Evolutionary conservation across 2,113 vertebrate species (phyloP), one percentile per base, ranked within the genome.

Genomic region (Zonotrichia leucophrys): DNA sequence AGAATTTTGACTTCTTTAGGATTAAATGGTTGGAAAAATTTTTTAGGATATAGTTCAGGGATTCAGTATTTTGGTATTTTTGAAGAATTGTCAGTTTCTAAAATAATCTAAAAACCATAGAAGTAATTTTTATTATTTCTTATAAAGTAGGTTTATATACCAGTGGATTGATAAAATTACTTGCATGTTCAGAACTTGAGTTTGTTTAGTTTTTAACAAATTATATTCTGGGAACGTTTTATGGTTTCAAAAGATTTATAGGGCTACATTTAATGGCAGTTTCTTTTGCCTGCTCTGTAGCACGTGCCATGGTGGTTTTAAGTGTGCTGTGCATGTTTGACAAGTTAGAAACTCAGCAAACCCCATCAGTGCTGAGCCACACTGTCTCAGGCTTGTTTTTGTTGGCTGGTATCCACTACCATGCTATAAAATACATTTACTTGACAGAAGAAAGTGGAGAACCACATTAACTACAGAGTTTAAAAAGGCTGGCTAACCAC

Each of bases 381-480:
- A 35, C 73, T 19, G 89, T 89, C 94, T 97, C 76, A 73, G 75
- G 52, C 90, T 95, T 98, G 97, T 98, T 98, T 97, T 96, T 97
- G 44, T 98, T 98, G 97, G 97, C 97, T 92, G 33, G 21, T 95
- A 62, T 97, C 97, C 98, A 97, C 92, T 97, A 91, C 95, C 95
- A 95, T 95, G 95, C 97, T 96, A 70, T 96, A 97, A 97, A 97
- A 97, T 97, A 97, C 95, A 91, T 97, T 97, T 98, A 94, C 95
- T 96, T 97, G 97, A 97, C 97, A 97, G 96, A 94, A 96, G 94
- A 95, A 95, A 97, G 96, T 97, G 94, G 88, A 96, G 95, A 96
- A 92, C 94, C 74, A 87, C 95, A 97, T 98, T 97, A 98, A 93
- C 94, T 94, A 75, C 87, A 90, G 70, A 97, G 92, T 97, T 97